Conservation (phyloP, 1,140 invertebrate species). For the Panulirus ornatus region DNA sequence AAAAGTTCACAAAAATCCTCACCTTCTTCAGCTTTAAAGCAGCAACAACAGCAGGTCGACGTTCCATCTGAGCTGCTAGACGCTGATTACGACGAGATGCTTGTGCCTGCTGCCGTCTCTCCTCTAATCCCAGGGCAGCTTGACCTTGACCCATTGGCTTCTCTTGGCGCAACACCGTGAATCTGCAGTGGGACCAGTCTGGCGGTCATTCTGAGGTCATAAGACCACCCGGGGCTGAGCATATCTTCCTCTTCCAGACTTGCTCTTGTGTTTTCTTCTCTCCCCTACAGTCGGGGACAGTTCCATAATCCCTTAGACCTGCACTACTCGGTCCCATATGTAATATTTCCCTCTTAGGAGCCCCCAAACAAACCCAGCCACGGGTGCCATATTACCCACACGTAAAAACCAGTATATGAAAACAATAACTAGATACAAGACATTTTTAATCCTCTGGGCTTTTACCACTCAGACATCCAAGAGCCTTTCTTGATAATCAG, state of each 20-base stretch:
- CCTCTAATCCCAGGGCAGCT: constrained; percentile 46
- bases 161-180: constrained; percentile 69
- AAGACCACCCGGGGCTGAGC: constrained; percentile 40
- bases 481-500: background rate
- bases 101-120: constrained; percentile 63
- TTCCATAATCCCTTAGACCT: constrained; percentile 20
- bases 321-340: background rate
- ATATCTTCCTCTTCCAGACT: constrained; percentile 37
- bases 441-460: background rate
- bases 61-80: constrained; percentile 66
- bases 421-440: background rate
- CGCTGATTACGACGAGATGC: constrained; percentile 55
- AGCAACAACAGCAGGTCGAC: constrained; percentile 62
- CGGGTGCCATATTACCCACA: constrained; percentile 37
- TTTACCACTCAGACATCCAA: background rate
- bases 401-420: background rate
- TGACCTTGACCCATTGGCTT: constrained; percentile 59
- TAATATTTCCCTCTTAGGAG: background rate
- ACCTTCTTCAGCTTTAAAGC: constrained; percentile 66
- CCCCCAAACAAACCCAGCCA: constrained; percentile 43
- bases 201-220: constrained; percentile 43
- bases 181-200: constrained; percentile 66
- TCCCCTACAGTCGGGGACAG: constrained; percentile 4
- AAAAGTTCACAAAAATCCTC: background rate
- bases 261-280: constrained; percentile 21